Conservation (phyloP, 1,140 invertebrate species). For the Zaprionus davidi region DNA sequence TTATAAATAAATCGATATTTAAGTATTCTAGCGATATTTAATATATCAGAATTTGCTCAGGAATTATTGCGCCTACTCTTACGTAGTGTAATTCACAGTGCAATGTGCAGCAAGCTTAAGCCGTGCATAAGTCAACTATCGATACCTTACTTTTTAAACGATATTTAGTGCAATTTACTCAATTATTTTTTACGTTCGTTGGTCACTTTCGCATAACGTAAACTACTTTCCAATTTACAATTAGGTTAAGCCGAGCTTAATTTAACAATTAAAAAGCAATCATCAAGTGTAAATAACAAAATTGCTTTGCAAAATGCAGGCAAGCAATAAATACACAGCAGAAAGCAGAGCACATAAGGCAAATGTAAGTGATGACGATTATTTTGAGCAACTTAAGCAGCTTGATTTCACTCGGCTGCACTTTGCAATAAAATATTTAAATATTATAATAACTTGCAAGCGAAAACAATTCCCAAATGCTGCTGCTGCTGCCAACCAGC, state of each 20-base stretch:
- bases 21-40: background rate
- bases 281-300: background rate
- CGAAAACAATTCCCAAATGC: background rate
- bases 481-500: background rate
- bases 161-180: background rate
- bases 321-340: background rate
- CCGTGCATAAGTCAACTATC: background rate
- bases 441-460: background rate
- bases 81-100: too few species aligned
- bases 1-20: too few species aligned
- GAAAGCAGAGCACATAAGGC: background rate
- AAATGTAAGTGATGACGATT: slow-evolving; percentile 2
- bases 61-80: background rate
- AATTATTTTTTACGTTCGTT: background rate
- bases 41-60: background rate
- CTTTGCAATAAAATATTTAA: background rate
- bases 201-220: background rate
- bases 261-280: background rate
- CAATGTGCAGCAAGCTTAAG: background rate
- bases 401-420: background rate
- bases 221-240: background rate
- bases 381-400: background rate
- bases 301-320: background rate
- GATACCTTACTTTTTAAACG: background rate
- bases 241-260: slow-evolving; percentile 1